A percentile compares a stretch with the other conserved stretches of the same genome.
Conservation (phyloP, 2,113 vertebrate species). For the Hippocampus guttulatus region DNA sequence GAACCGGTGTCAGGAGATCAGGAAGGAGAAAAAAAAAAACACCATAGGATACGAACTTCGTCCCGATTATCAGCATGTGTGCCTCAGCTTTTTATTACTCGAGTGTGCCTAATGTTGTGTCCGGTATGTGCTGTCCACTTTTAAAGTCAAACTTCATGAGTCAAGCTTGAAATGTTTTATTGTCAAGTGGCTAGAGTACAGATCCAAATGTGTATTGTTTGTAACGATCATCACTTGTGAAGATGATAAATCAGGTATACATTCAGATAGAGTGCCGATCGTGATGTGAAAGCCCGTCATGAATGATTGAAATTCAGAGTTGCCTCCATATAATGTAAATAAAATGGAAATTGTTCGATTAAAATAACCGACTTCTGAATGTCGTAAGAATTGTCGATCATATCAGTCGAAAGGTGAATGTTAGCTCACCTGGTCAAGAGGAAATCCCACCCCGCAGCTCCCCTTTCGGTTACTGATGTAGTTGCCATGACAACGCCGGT, state of each 20-base stretch:
- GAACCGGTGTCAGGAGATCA: not conserved
- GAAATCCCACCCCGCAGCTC: slow-evolving; percentile 4
- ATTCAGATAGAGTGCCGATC: slow-evolving; percentile 20
- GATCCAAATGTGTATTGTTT: slow-evolving; percentile 20
- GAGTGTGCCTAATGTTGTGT: not conserved
- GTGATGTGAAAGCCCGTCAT: slow-evolving; percentile 30
- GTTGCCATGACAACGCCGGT: slow-evolving; percentile 89
- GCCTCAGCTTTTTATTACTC: not conserved
- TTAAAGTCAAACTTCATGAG: not conserved
- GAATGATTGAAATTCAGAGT: slow-evolving; percentile 55
- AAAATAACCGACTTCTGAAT: not conserved
- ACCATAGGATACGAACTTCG: not conserved
- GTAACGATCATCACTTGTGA: slow-evolving; percentile 43
- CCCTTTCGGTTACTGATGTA: slow-evolving; percentile 80
- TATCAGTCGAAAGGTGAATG: not conserved
- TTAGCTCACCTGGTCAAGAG: not conserved
- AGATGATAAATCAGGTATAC: slow-evolving; percentile 43
- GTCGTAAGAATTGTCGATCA: not conserved
- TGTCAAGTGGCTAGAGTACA: slow-evolving; percentile 31
- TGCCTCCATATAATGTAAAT: slow-evolving; percentile 57
- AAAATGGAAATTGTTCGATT: slow-evolving; percentile 12
- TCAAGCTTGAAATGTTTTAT: slow-evolving; percentile 7
- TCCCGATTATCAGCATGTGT: too few relatives aligned
- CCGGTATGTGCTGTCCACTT: slow-evolving; percentile 18
- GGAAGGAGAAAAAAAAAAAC: not conserved